phyloP scores from a whole-genome alignment of 2,113 vertebrate genomes.

The Prietella phreatophila region DNA sequence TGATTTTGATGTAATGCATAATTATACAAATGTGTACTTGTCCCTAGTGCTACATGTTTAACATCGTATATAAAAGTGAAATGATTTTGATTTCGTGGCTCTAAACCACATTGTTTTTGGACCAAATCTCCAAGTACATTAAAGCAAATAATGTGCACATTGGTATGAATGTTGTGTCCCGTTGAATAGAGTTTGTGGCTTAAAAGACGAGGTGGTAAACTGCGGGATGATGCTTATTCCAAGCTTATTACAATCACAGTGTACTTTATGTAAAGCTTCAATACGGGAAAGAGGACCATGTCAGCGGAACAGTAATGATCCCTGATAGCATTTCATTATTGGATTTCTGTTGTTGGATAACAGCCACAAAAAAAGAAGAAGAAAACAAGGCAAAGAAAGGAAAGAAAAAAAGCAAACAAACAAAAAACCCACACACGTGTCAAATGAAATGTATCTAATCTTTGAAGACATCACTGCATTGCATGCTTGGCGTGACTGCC shows the following conservation, averaged over 20 bases:
- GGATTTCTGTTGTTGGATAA: constrained; percentile 20
- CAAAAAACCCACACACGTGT: background rate
- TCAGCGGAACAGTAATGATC: constrained; percentile 46
- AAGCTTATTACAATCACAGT: constrained; percentile 70
- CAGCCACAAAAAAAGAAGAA: constrained; percentile 1
- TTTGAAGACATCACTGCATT: constrained; percentile 32
- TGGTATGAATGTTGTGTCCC: constrained; percentile 13
- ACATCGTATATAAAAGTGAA: constrained; percentile 30
- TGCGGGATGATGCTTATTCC: constrained; percentile 41
- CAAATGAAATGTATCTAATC: constrained; percentile 8
- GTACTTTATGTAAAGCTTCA: constrained; percentile 69
- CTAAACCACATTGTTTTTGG: constrained; percentile 55
- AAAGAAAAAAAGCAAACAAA: background rate
- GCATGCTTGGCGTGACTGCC: constrained; percentile 42
- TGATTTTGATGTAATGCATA: background rate
- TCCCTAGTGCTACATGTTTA: constrained; percentile 45
- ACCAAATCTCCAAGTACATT: constrained; percentile 55
- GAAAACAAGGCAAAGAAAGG: background rate
- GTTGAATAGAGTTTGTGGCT: background rate
- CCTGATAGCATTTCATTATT: constrained; percentile 55
- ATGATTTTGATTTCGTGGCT: constrained; percentile 4
- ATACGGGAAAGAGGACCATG: constrained; percentile 39
- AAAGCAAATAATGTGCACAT: constrained; percentile 62
- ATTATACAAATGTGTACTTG: constrained; percentile 24
- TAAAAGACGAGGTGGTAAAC: constrained; percentile 22